Percentiles rank a stretch among this genome's conserved stretches.
These are phyloP conservation scores for Drosophila tani DNA, from an alignment of 1,140 invertebrate genomes.

Conservation along the genomic window DNA sequence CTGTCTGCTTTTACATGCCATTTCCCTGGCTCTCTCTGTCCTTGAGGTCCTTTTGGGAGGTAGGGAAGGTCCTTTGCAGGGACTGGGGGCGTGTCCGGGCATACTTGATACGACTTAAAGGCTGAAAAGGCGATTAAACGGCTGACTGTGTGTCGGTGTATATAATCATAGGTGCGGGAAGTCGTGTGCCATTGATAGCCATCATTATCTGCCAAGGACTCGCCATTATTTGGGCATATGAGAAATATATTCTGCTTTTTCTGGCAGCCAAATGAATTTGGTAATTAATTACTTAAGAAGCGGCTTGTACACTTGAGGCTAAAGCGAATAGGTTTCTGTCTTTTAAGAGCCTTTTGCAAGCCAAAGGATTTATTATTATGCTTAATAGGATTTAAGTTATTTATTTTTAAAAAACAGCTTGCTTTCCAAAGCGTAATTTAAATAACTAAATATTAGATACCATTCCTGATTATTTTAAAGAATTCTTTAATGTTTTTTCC, in stretches of 20 bases:
- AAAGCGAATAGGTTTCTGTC: too few species aligned
- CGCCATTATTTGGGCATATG: not conserved
- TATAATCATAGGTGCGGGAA: constrained; percentile 18
- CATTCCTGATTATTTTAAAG: too few species aligned
- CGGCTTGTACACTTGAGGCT: too few species aligned
- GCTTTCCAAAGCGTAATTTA: too few species aligned
- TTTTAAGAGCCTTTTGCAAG: too few species aligned
- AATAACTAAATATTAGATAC: too few species aligned
- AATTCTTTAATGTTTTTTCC: too few species aligned
- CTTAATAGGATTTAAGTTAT: too few species aligned
- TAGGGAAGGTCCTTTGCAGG: not conserved
- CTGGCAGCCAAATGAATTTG: not conserved
- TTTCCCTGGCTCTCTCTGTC: constrained; percentile 8
- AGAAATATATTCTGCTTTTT: not conserved
- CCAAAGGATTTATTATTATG: too few species aligned
- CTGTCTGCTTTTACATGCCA: constrained; percentile 24
- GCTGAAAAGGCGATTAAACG: constrained; percentile 19
- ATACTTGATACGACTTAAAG: constrained; percentile 13
- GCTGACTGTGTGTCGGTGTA: not conserved
- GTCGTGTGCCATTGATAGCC: constrained; percentile 7
- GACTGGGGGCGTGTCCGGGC: constrained; percentile 1
- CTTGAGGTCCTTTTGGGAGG: constrained; percentile 2
- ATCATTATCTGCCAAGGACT: constrained; percentile 4
- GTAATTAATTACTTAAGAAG: not conserved
- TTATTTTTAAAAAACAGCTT: too few species aligned